These are phyloP conservation scores for Lipotes vexillifer DNA, from an alignment of 2,113 vertebrate genomes.

Conservation along the genomic window DNA sequence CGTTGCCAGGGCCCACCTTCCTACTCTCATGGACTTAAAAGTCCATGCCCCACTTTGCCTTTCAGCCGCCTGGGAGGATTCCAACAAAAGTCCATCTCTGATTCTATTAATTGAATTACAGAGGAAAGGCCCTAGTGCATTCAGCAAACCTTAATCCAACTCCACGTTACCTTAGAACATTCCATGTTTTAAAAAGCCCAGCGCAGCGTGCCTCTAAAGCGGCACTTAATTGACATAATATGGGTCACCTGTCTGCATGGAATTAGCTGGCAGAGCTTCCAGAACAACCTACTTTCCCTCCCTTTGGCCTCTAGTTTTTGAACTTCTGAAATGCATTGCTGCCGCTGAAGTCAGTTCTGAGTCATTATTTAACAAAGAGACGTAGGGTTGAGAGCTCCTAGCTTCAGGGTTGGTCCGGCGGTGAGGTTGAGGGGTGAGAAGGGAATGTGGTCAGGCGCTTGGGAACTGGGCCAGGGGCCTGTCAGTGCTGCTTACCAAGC, in stretches of 20 bases:
- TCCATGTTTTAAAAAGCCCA: background rate
- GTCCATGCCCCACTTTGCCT: constrained; percentile 38
- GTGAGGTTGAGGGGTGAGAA: rapidly evolving
- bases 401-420: background rate
- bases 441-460: background rate
- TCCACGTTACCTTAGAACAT: constrained; percentile 24
- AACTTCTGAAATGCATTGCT: background rate
- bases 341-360: background rate
- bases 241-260: constrained; percentile 75
- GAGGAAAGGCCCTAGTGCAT: constrained; percentile 27
- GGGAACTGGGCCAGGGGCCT: background rate
- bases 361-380: constrained; percentile 32
- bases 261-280: constrained; percentile 43
- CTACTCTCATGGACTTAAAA: background rate
- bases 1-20: background rate
- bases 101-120: background rate
- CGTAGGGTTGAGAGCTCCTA: background rate
- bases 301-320: constrained; percentile 34
- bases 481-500: background rate
- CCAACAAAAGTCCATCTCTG: background rate
- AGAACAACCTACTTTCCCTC: constrained; percentile 65
- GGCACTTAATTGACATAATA: constrained; percentile 72
- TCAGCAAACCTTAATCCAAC: background rate
- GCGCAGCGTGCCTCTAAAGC: constrained; percentile 15
- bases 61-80: background rate